Evolutionary conservation across 2,113 vertebrate genomes (phyloP).

Genomic region (Nesogale talazaci): DNA sequence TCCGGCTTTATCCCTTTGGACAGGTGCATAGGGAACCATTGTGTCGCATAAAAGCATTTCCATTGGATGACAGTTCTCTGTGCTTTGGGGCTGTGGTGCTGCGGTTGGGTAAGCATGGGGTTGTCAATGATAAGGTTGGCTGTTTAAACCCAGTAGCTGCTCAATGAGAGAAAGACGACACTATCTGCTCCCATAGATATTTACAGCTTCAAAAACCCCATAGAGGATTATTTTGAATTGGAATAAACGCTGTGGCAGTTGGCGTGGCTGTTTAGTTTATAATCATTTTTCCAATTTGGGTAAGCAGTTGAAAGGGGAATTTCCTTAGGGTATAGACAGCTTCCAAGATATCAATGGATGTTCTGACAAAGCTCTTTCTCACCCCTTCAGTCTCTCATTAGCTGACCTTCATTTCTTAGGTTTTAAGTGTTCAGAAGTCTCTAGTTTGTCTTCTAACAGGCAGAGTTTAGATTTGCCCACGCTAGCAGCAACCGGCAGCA

Average conservation of each 20-base stretch:
- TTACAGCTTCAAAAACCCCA: no score
- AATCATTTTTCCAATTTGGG: neutral
- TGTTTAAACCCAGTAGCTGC: no score
- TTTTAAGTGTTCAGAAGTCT: neutral
- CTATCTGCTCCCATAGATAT: no score
- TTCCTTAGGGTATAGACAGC: neutral
- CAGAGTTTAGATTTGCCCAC: neutral
- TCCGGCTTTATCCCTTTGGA: neutral
- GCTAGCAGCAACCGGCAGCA: neutral
- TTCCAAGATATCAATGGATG: no score
- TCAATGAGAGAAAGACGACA: no score
- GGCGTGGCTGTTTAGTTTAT: conserved; percentile 41
- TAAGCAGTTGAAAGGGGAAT: neutral
- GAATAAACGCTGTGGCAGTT: neutral
- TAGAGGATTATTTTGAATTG: no score
- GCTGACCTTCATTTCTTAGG: neutral
- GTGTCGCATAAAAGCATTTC: neutral
- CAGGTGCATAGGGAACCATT: no score
- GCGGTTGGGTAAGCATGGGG: no score
- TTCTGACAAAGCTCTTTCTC: neutral
- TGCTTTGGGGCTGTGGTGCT: neutral
- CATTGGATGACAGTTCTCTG: neutral
- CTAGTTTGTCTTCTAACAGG: neutral
- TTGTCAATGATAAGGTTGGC: no score
- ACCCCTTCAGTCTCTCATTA: neutral